Conservation (phyloP, 2,888 invertebrate species). For the Atherix ibis region DNA sequence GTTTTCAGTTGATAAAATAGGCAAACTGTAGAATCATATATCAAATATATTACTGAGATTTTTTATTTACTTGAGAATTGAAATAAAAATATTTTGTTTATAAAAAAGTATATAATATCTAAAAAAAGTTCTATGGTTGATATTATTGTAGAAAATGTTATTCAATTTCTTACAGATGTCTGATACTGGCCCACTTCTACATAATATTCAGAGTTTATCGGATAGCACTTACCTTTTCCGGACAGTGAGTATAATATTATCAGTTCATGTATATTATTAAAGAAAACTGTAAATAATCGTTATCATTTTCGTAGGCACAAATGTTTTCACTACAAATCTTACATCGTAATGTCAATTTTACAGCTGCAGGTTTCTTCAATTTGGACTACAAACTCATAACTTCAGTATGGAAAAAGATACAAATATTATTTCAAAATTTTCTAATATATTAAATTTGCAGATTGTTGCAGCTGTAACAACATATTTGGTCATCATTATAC, state of each 20-base stretch:
- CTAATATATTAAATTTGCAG: constrained; percentile 14
- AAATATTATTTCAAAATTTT: too few species aligned
- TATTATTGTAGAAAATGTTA: too few species aligned
- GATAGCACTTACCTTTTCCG: constrained; percentile 11
- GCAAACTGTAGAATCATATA: too few species aligned
- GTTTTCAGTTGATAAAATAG: too few species aligned
- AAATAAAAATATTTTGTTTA: too few species aligned
- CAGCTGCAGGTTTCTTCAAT: constrained; percentile 20
- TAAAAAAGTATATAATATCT: too few species aligned
- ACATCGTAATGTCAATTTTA: constrained; percentile 17
- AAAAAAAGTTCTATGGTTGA: too few species aligned
- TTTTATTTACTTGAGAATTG: too few species aligned
- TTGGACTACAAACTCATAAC: constrained; percentile 21
- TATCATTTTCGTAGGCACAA: constrained; percentile 15
- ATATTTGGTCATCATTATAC: constrained; percentile 20
- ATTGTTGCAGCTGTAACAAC: constrained; percentile 20
- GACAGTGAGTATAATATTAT: constrained; percentile 9
- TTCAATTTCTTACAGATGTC: constrained; percentile 18
- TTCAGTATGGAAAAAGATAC: constrained; percentile 16
- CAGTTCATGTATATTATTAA: background rate
- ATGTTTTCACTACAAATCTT: constrained; percentile 19
- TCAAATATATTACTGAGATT: too few species aligned
- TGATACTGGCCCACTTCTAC: constrained; percentile 15
- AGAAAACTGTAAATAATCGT: too few species aligned
- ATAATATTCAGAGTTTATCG: constrained; percentile 14